Conservation (phyloP, 2,113 vertebrate species). For the Echinops telfairi region DNA sequence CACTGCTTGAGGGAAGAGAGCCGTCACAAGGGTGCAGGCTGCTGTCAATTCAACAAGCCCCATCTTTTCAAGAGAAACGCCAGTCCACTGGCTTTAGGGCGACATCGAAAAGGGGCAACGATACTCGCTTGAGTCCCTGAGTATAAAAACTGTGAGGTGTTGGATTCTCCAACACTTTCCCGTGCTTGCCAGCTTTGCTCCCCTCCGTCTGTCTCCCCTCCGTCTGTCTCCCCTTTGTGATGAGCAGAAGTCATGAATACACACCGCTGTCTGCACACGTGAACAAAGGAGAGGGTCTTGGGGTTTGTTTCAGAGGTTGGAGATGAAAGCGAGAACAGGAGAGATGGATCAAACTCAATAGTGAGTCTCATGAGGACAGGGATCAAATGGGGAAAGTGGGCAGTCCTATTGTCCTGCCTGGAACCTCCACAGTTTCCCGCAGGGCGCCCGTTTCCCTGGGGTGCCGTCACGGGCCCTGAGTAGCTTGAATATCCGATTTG, state of each 20-base stretch:
- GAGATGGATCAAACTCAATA: neutral
- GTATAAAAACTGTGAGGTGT: neutral
- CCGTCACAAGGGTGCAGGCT: neutral
- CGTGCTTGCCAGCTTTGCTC: neutral
- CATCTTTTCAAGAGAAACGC: neutral
- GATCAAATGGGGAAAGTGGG: too few relatives aligned
- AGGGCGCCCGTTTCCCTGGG: neutral
- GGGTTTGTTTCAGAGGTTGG: neutral
- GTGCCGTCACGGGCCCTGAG: neutral
- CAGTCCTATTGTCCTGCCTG: neutral
- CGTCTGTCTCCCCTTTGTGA: neutral
- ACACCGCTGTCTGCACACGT: neutral
- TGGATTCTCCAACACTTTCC: neutral
- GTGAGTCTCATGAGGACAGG: neutral
- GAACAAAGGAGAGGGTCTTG: neutral
- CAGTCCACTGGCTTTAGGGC: neutral
- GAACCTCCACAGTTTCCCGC: neutral
- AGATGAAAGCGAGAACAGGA: neutral
- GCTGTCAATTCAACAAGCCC: neutral
- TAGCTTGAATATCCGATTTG: neutral
- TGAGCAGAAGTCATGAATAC: neutral
- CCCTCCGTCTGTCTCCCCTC: neutral
- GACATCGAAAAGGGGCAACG: neutral
- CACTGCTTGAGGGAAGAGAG: neutral
- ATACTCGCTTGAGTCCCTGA: fast-evolving